Conservation (phyloP, 2,888 invertebrate genomes). For the Apamea epomidion region DNA sequence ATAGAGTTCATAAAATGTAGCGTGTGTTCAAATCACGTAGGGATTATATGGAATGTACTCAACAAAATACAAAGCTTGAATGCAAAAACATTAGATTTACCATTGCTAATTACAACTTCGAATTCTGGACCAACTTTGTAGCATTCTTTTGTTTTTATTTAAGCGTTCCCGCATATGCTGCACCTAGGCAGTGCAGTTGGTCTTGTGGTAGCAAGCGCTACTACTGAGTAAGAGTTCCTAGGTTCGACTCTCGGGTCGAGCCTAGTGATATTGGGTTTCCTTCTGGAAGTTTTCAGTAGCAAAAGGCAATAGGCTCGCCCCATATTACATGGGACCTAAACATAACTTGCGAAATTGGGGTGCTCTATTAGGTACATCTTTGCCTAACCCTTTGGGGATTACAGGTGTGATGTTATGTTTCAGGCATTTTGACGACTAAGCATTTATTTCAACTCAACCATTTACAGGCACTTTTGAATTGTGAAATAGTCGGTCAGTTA, state of each 20-base stretch:
- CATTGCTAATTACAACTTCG: background rate
- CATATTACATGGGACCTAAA: background rate
- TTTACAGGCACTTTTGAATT: too few relatives aligned
- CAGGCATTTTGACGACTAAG: background rate
- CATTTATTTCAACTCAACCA: too few relatives aligned
- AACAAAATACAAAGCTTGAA: background rate
- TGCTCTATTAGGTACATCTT: background rate
- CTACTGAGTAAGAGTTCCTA: background rate
- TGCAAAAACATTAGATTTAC: constrained; percentile 2
- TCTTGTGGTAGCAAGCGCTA: background rate
- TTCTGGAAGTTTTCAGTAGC: background rate
- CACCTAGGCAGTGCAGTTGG: background rate
- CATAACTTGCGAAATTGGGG: background rate
- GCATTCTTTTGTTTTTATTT: background rate
- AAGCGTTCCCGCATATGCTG: background rate
- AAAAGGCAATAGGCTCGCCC: background rate
- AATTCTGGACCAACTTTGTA: background rate
- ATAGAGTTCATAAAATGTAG: background rate
- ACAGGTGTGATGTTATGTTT: background rate
- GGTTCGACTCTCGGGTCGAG: background rate
- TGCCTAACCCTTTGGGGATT: background rate
- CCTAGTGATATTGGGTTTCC: background rate
- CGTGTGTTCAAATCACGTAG: background rate
- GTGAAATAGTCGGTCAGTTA: too few relatives aligned
- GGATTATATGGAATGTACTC: background rate